A percentile compares a stretch with the other conserved stretches of the same genome.
phyloP scores from a whole-genome alignment of 37 sponge, comb jelly and placozoan species.

The Spongilla lacustris region DNA sequence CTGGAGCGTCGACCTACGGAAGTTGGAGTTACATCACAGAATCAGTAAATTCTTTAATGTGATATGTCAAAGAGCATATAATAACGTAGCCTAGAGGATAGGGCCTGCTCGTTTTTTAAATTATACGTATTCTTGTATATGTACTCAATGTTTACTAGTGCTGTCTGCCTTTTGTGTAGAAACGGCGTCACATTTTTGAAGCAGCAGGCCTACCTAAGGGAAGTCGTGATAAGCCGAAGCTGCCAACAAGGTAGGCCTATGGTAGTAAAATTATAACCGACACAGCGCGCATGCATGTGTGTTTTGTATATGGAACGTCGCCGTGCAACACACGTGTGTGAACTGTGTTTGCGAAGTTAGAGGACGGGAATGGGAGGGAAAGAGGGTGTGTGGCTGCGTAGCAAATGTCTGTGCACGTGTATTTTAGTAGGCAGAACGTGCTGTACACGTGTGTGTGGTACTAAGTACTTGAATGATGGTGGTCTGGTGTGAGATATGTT shows the following conservation, averaged over 20 bases:
- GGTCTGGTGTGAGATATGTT: background rate
- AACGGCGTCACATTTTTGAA: background rate
- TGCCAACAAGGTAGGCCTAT: background rate
- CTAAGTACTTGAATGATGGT: background rate
- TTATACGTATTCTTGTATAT: no score
- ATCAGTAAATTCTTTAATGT: background rate
- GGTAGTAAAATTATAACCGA: no score
- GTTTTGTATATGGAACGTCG: no score
- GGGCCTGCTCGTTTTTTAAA: no score
- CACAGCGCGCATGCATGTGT: background rate
- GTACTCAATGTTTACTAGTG: no score
- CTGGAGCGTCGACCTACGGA: conserved; percentile 24
- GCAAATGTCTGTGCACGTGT: no score
- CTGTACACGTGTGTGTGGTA: background rate
- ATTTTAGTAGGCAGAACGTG: background rate
- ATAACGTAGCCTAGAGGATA: no score
- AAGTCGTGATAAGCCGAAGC: background rate
- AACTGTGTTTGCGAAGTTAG: no score
- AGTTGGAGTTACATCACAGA: background rate
- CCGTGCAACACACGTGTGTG: no score
- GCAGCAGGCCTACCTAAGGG: background rate
- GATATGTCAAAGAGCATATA: background rate
- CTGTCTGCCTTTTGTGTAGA: background rate
- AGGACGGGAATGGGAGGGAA: no score
- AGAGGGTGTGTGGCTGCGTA: no score